A percentile compares a stretch with the other conserved stretches of the same genome.
Evolutionary conservation across 2,113 vertebrate genomes (phyloP).

Genomic region (Takifugu bimaculatus): DNA sequence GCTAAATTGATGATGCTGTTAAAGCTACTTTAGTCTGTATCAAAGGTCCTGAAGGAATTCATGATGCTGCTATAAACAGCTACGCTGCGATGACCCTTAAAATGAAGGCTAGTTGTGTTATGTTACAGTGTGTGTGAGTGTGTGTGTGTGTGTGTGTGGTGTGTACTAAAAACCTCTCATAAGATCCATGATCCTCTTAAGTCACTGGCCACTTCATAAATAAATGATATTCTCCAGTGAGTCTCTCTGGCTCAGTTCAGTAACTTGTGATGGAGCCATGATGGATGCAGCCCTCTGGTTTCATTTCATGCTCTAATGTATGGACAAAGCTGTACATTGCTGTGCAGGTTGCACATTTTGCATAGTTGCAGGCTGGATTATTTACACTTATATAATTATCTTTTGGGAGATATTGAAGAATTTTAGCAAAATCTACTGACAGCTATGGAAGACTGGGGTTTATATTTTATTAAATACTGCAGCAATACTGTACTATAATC

Average conservation of each 20-base stretch:
- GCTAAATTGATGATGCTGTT: background rate
- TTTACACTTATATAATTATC: too few relatives aligned
- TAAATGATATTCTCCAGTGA: conserved; percentile 53
- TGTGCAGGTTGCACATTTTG: too few relatives aligned
- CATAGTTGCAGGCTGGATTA: too few relatives aligned
- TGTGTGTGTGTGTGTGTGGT: background rate
- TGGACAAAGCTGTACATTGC: too few relatives aligned
- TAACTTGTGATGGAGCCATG: conserved; percentile 41
- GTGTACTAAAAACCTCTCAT: conserved; percentile 34
- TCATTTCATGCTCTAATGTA: conserved; percentile 46
- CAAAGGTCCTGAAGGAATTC: conserved; percentile 6
- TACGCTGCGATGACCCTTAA: conserved; percentile 35
- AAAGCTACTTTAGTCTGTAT: background rate
- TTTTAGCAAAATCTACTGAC: too few relatives aligned
- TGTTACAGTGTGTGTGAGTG: conserved; percentile 8
- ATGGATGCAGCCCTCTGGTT: conserved; percentile 39
- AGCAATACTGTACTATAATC: too few relatives aligned
- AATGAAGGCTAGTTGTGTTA: conserved; percentile 45
- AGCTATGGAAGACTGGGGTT: too few relatives aligned
- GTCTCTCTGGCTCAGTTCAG: conserved; percentile 38
- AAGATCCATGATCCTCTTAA: conserved; percentile 54
- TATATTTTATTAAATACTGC: too few relatives aligned
- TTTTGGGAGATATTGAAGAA: too few relatives aligned
- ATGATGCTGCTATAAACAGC: conserved; percentile 22
- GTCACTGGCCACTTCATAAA: conserved; percentile 60